These are phyloP conservation scores for Punctoribates punctum DNA, from an alignment of 2,888 invertebrate species.

Conservation along the genomic window DNA sequence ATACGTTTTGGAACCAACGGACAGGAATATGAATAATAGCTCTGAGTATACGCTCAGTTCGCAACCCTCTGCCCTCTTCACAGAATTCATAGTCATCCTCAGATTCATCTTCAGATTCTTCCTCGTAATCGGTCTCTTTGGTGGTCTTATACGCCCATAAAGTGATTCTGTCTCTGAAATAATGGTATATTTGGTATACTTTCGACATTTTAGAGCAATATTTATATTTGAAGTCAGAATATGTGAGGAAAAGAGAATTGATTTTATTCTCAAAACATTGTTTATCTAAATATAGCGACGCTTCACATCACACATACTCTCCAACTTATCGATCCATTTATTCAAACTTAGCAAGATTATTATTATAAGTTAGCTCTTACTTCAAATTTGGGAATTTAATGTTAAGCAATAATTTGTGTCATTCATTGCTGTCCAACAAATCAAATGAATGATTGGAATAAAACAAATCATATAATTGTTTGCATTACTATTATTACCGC, in stretches of 20 bases:
- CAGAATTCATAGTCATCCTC: constrained; percentile 37
- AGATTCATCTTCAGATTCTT: constrained; percentile 23
- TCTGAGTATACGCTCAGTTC: constrained; percentile 41
- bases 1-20: constrained; percentile 40
- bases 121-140: constrained; percentile 18
- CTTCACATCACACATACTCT: no score
- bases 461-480: constrained; percentile 1
- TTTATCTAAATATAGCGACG: no score
- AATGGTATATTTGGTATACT: constrained; percentile 1
- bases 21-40: constrained; percentile 41
- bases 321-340: no score
- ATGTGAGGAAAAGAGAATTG: no score
- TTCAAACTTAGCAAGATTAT: no score
- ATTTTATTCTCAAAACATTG: no score
- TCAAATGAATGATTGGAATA: not conserved
- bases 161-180: constrained; percentile 39
- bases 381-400: no score
- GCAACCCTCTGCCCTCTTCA: constrained; percentile 39
- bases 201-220: constrained; percentile 41
- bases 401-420: no score
- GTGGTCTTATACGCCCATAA: constrained; percentile 41
- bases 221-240: no score
- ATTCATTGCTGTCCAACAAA: not conserved
- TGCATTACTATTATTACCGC: not conserved
- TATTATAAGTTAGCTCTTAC: no score